Base-by-base conservation (phyloP, 2,888 invertebrate genomes). In the Leistus spinibarbis region DNA sequence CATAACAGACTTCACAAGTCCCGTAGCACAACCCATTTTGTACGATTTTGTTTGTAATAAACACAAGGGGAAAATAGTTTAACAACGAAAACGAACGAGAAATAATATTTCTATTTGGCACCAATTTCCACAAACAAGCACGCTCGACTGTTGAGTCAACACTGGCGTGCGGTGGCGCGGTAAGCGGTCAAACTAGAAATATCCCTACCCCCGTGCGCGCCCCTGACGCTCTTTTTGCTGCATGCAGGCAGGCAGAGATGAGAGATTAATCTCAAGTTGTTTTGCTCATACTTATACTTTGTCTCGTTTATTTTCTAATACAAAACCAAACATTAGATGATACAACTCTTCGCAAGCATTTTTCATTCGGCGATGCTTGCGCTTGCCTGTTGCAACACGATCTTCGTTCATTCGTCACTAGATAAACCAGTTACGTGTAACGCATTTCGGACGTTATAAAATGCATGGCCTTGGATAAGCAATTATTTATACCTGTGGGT, bases 11-110 rank as follows among this genome's bases (percentile, higher is more conserved):
- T 85, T 86, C 65, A 84, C 84, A 40, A 85, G 76, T 69, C 83
- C 82, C n/a, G 83, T 84, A 5, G 84, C 84, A 81, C 84, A 86
- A 69, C 85, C 86, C 85, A 85, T 85, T 72, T 79, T 80, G 53
- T 10, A n/a, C 16, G 54, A 73, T 17, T 27, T 67, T 69, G 20
- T 9, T n/a, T 60, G 60, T 60, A 1, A 13, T 57, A 5, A 57
- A 60, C 60, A 22, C 40, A 40, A 40, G 7, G 40, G 13, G 40
- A n/a, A n/a, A 40, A 4, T 40, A 40, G 5, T 40, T 40, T 13
- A 10, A 40, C 40, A 40, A 40, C 40, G 40, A 40, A 40, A 40
- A 40, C 40, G 40, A 40, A 40, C 7, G 40, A 40, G 13, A 40
- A 10, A 40, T 10, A 10, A 40, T 40, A n/a, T 40, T 40, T 40